Evolutionary conservation across 2,888 invertebrate genomes (phyloP), one percentile per base, ranked within the genome.

Genomic region (Brenthis ino): DNA sequence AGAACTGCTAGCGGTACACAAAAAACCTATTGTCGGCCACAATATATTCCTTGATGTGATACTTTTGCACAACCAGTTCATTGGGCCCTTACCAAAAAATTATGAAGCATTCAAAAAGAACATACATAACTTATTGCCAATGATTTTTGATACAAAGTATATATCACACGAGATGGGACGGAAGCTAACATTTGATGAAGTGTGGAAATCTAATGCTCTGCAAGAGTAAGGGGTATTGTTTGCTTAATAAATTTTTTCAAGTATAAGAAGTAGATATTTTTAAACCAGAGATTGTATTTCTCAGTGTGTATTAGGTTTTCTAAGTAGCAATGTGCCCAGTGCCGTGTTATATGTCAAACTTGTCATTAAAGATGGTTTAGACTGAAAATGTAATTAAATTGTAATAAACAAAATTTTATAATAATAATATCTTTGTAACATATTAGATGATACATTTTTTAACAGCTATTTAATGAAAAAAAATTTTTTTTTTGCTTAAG

Each of bases 11-110:
- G 86, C 86, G 47, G 80, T 85, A 1, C 82, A 93, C 6, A 93
- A 94, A 74, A 96, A 96, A 87, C 96, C 96, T 3, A 86, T 97
- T 28, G 87, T 97, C 33, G 96, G 96, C 0, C 97, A 97, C 82
- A 97, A 97, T 83, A 82, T 95, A 71, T 91, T 96, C 65, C 85
- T 95, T 72, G 97, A 97, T 83, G 85, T 95, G 1, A 82, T 97
- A 76, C 90, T 96, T 33, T 84, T 96, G 67, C 95, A 95, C 78
- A 95, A 95, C 77, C 95, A 96, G 80, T 97, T 97, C 82, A 94
- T 95, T 77, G 93, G 94, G 61, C 94, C 95, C 0, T 82, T 97
- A 64, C 97, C 97, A 47, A 87, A 94, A 13, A 93, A 89, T 37
- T 96, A 96, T 80, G 79, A 79, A 0, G 82, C 84, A 8, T 97